Conservation (phyloP, 2,888 invertebrate genomes). For the Clostera curtula region DNA sequence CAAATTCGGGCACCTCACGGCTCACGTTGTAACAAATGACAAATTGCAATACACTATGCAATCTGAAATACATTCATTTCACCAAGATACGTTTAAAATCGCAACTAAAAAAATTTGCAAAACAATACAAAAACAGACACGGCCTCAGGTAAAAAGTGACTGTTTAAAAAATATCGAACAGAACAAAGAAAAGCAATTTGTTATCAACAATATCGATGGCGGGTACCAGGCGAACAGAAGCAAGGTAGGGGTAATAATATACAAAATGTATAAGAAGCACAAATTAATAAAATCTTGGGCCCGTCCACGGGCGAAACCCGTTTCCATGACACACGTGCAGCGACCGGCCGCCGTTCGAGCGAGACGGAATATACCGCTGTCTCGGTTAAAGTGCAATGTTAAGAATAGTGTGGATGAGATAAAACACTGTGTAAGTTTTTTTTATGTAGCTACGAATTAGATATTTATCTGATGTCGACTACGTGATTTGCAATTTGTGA, state of each 20-base stretch:
- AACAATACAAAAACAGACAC: too few species aligned
- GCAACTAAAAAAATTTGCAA: too few species aligned
- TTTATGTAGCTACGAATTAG: too few species aligned
- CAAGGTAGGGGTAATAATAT: conserved; percentile 34
- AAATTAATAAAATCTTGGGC: conserved; percentile 71
- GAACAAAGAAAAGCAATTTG: conserved; percentile 68
- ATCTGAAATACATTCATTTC: too few species aligned
- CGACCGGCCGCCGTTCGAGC: conserved; percentile 41
- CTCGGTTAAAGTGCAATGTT: conserved; percentile 41
- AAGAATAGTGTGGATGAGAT: conserved; percentile 43
- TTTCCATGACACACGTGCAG: conserved; percentile 69
- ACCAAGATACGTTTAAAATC: too few species aligned
- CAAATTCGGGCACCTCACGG: too few species aligned
- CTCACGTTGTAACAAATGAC: too few species aligned
- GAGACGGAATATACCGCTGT: conserved; percentile 29
- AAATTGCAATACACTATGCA: too few species aligned
- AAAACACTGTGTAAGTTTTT: too few species aligned
- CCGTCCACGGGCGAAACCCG: conserved; percentile 56
- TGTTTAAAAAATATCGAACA: too few species aligned
- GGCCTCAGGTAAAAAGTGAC: too few species aligned
- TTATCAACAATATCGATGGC: conserved; percentile 66
- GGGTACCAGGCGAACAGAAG: conserved; percentile 47
- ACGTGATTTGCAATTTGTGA: background rate
- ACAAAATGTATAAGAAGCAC: conserved; percentile 49
- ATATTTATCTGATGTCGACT: too few species aligned